Base-by-base conservation (phyloP, 2,113 vertebrate genomes). In the Vidua macroura region DNA sequence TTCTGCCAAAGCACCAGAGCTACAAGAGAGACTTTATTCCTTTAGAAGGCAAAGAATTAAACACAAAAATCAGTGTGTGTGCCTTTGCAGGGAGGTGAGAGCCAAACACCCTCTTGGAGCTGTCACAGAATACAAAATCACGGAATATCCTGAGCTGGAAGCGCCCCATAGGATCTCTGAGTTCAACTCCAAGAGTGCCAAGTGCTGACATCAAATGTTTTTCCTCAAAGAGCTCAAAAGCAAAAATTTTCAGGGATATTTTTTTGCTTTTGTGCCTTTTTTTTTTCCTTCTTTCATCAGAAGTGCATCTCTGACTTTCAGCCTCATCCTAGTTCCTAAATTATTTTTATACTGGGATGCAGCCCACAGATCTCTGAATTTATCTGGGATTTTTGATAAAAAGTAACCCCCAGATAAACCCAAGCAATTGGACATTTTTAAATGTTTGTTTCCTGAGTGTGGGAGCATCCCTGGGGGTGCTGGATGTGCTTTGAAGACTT, bases 261-360 rank as follows among this genome's bases (percentile, higher is more conserved):
- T 15, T 30, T 10, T 31, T 5, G 43, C 4, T 39, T 39, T 44
- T 35, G 22, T 33, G 35, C 13, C 15, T 62, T 67, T 11, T 66
- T 10, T 10, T 72, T 31, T 8, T 8, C 35, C 5, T 37, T 46
- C 23, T n/a, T 11, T 12, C 21, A 17, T n/a, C 39, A 77, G 33
- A 30, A 0, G 6, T 1, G 15, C 41, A 27, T 19, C 17, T 58
- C 58, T 43, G 37, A 19, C 7, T 49, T 52, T 17, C 33, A 15
- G 56, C 10, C 11, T 17, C 55, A 19, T 8, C 35, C 66, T 8
- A 7, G 51, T 56, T 86, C 31, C 33, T 35, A 7, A 51, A 28
- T 30, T 1, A 31, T 27, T 53, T 30, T 4, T n/a, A 11, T 7
- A 39, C 67, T 0, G 1, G 13, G 19, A 12, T 24, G 13, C 60